Evolutionary conservation across 2,888 invertebrate genomes (phyloP), one percentile per base, ranked within the genome.

Genomic region (Andrena bicolor): DNA sequence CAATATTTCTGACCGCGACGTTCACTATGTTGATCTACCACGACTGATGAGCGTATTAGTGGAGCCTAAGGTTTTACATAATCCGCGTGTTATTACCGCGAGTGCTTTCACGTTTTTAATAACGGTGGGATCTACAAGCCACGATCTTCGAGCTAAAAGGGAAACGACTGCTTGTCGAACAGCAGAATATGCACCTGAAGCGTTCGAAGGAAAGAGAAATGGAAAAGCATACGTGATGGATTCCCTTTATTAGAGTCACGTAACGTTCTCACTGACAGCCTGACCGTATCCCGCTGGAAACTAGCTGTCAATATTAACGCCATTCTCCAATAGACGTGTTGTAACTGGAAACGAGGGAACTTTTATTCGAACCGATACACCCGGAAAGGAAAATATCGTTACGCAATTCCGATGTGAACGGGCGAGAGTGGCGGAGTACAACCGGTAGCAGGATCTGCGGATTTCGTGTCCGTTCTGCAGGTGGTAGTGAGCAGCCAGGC

Each of bases 311-410:
- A 82, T 73, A 72, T 82, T 76, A 76, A 73, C 76, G 65, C 72
- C 32, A 53, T 76, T 72, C 71, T 72, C 28, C 51, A 26, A 7
- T 30, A 64, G 68, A 56, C 53, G 70, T 73, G 82, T 64, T 49
- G 82, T 65, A 82, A 82, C 58, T 72, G 64, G 76, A 82, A 76
- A 76, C 82, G 64, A 32, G 64, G 56, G 13, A n/a, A 73, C 73
- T 82, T 82, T 76, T 82, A 51, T 64, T 73, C 68, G 2, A 8
- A 0, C 23, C 49, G 48, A 72, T 64, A 76, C 58, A 80, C 76
- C 76, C 58, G 84, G 77, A 81, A 76, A 84, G 72, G 76, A 66
- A 68, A 81, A 80, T 66, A 72, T 73, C 69, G 76, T 87, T 86
- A 72, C 80, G 82, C 73, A 85, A 87, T 23, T 65, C 16, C 26